Conservation (phyloP, 1,140 invertebrate species). For the Bombyx mori region ASM3026992v2 NC_085128.1:15239501-15240000, state of each 20-base stretch:
- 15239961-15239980: not conserved
- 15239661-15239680: constrained; percentile 15
- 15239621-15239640: constrained; percentile 28
- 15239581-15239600: constrained; percentile 34
- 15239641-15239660: constrained; percentile 18
- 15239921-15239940: not conserved
- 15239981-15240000: no score
- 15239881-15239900: constrained; percentile 39
- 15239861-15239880: constrained; percentile 39
- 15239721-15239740: constrained; percentile 23
- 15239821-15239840: constrained; percentile 40
- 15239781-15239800: constrained; percentile 22
- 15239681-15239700: constrained; percentile 32
- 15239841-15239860: constrained; percentile 51
- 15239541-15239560: not conserved
- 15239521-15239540: no score
- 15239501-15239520: no score
- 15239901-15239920: constrained; percentile 30
- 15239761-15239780: constrained; percentile 36
- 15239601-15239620: constrained; percentile 21
- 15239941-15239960: not conserved
- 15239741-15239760: constrained; percentile 26
- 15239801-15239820: constrained; percentile 23
- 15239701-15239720: constrained; percentile 42
- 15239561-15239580: constrained; percentile 21